Evolutionary conservation across 2,113 vertebrate species (phyloP), one percentile per base, ranked within the genome.

Genomic region (Charina bottae): DNA sequence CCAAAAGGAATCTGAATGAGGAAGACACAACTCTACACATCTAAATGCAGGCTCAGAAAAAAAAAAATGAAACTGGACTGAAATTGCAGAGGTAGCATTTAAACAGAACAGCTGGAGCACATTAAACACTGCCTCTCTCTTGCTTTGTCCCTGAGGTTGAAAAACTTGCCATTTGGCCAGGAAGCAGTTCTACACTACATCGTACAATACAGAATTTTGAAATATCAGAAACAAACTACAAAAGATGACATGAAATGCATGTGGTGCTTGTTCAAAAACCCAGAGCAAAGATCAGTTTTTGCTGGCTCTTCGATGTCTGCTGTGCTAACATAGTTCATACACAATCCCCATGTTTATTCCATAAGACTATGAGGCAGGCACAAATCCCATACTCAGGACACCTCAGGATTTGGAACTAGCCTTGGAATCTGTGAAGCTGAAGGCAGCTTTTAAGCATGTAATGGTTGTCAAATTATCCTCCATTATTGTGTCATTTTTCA

Each of bases 21-120:
- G 26, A 24, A 85, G 24, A 83, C 37, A 64, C 68, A 72, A 28
- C 91, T 89, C 93, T 90, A 84, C 93, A 59, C 1, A 96, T 96
- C 96, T 96, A 95, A 97, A 97, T 58, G 54, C 90, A 95, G 89
- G 95, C 33, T 56, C 33, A 13, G 85, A 49, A n/a, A 95, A 49
- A n/a, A 95, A 49, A 92, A 95, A 96, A 94, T 94, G 94, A 95
- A 94, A 91, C 95, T 88, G 94, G 96, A 97, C 95, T 90, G 96
- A 97, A 97, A 96, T 96, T 92, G 97, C 97, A 97, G 97, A 96
- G 97, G 95, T 96, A 97, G 95, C 95, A 97, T 96, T 97, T 97
- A 95, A 56, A 96, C 93, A 93, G 90, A 98, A 97, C 98, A 98
- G 98, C 97, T 98, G 98, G 97, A 98, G 98, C 97, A 95, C 97